Conservation (phyloP, 2,888 invertebrate species). For the Cybosia mesomella region DNA sequence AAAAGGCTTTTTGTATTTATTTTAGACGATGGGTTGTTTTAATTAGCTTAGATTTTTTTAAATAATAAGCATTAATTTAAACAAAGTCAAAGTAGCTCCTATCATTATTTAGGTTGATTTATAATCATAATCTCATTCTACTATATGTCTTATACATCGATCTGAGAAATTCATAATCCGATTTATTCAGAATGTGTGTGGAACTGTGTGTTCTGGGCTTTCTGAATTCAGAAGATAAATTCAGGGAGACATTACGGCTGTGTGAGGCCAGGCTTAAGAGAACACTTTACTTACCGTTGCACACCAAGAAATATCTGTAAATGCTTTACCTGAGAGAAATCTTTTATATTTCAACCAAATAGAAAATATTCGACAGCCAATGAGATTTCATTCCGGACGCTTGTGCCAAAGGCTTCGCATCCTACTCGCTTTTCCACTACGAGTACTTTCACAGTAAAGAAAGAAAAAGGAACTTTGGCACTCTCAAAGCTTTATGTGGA, state of each 20-base stretch:
- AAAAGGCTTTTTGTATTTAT: constrained; percentile 6
- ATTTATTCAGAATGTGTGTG: too few relatives aligned
- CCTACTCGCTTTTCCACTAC: constrained; percentile 47
- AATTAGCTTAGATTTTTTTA: not conserved
- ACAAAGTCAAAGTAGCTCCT: too few relatives aligned
- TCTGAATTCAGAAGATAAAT: too few relatives aligned
- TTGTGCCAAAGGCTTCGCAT: constrained; percentile 49
- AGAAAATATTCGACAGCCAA: constrained; percentile 50
- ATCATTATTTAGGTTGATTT: too few relatives aligned
- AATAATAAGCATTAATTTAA: not conserved
- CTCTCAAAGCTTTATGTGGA: constrained; percentile 49
- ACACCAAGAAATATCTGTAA: constrained; percentile 23
- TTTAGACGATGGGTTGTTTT: not conserved
- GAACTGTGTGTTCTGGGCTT: too few relatives aligned
- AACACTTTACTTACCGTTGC: constrained; percentile 28
- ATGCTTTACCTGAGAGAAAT: constrained; percentile 27
- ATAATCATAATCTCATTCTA: too few relatives aligned
- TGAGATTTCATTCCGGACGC: constrained; percentile 44
- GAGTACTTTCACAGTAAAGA: constrained; percentile 53
- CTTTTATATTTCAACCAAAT: constrained; percentile 48
- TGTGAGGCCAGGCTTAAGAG: too few relatives aligned
- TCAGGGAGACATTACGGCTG: too few relatives aligned
- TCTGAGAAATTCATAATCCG: too few relatives aligned
- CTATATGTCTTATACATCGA: too few relatives aligned
- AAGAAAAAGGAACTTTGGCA: constrained; percentile 51